phyloP scores from a whole-genome alignment of 2,797 vertebrate genomes.

The Lacerta viridis region DNA sequence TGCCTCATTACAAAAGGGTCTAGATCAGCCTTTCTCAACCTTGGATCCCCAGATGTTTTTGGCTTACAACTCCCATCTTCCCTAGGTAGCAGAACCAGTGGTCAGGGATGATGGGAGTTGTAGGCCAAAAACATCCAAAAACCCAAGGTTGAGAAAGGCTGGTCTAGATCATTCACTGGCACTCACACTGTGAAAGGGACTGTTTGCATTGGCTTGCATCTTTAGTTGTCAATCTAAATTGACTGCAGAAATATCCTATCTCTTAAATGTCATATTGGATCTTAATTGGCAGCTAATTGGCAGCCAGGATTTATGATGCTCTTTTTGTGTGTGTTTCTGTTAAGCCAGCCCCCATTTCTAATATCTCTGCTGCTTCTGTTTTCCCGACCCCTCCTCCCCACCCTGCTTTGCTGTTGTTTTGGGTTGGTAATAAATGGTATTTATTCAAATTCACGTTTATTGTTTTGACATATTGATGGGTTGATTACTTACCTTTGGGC shows the following conservation, averaged over 20 bases:
- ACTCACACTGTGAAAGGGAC: no score
- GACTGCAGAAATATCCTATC: neutral
- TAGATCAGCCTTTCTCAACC: no score
- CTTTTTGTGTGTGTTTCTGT: neutral
- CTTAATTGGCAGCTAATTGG: neutral
- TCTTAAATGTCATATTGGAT: neutral
- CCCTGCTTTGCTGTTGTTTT: neutral
- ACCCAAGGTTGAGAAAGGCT: no score
- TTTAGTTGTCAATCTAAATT: neutral
- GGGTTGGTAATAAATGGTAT: neutral
- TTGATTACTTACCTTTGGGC: conserved; percentile 16
- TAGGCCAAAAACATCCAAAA: no score
- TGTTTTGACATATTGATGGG: neutral
- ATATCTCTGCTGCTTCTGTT: neutral
- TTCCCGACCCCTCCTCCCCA: neutral
- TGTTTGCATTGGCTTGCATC: neutral
- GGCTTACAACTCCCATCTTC: no score
- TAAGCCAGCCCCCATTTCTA: neutral
- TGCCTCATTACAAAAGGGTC: neutral
- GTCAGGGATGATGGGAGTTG: no score
- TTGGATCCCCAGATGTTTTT: no score
- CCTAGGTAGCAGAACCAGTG: no score
- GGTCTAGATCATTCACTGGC: no score
- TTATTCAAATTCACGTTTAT: neutral
- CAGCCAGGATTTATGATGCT: neutral